Conservation (phyloP, 2,888 invertebrate species). For the Drosophila meridionalis region DNA sequence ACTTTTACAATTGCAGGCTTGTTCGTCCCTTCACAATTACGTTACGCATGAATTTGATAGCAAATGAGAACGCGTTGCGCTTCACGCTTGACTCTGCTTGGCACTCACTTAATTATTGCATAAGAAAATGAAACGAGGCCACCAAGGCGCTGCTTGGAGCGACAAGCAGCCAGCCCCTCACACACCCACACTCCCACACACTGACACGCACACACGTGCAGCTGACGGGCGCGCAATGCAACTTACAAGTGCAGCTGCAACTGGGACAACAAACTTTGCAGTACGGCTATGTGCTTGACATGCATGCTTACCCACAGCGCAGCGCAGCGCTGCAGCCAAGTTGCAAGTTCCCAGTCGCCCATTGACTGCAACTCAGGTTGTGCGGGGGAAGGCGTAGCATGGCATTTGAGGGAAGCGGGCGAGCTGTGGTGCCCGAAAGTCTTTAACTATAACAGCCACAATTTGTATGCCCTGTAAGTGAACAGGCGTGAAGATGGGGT, state of each 20-base stretch:
- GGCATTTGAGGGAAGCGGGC: background rate
- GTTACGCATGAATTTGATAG: constrained; percentile 71
- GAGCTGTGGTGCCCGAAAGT: constrained; percentile 14
- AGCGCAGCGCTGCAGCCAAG: constrained; percentile 30
- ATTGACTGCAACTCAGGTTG: constrained; percentile 35
- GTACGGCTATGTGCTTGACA: constrained; percentile 73
- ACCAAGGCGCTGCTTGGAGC: constrained; percentile 58
- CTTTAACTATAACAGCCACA: constrained; percentile 29
- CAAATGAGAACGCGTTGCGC: constrained; percentile 60
- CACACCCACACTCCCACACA: constrained; percentile 6
- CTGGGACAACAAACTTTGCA: constrained; percentile 76
- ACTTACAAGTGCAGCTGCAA: constrained; percentile 44
- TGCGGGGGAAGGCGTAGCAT: background rate
- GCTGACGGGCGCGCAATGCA: constrained; percentile 40
- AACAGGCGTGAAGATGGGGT: background rate
- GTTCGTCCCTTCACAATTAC: constrained; percentile 47
- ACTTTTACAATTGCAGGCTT: constrained; percentile 10
- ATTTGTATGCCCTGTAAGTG: constrained; percentile 10
- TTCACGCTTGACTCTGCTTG: constrained; percentile 77
- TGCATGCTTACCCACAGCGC: constrained; percentile 67
- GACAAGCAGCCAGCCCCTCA: constrained; percentile 2
- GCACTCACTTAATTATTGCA: constrained; percentile 78
- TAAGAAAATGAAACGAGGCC: constrained; percentile 75
- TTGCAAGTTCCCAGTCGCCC: constrained; percentile 31
- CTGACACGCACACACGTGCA: constrained; percentile 18